phyloP scores from a whole-genome alignment of 1,140 invertebrate genomes.

The Brachionus plicatilis region DNA sequence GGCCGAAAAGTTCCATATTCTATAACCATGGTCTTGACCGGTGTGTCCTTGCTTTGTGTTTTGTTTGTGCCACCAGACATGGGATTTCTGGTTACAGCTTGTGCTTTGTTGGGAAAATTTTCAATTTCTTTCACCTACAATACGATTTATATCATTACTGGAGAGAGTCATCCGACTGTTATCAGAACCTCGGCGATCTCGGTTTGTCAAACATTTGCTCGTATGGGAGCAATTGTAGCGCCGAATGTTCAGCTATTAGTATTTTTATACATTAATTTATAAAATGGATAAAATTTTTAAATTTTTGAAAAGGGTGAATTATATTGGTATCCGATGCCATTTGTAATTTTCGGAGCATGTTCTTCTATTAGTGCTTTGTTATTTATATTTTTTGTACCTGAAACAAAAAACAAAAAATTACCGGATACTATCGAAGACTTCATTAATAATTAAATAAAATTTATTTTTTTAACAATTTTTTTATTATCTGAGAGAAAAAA shows the following conservation, averaged over 20 bases:
- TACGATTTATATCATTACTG: conserved; percentile 24
- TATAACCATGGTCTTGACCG: not conserved
- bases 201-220: conserved; percentile 5
- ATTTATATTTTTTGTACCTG: conserved; percentile 43
- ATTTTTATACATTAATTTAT: not conserved
- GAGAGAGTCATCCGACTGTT: conserved; percentile 23
- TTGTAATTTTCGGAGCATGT: conserved; percentile 43
- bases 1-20: conserved; percentile 33
- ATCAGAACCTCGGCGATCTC: conserved; percentile 11
- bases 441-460: conserved; percentile 40
- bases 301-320: not conserved
- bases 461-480: not conserved
- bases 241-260: not conserved
- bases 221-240: conserved; percentile 12
- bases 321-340: conserved; percentile 39
- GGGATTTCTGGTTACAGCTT: not conserved
- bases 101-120: conserved; percentile 23
- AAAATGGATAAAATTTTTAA: not conserved
- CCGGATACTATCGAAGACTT: conserved; percentile 45
- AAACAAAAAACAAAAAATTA: conserved; percentile 44
- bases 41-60: not conserved
- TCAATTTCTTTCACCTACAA: conserved; percentile 21
- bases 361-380: conserved; percentile 42
- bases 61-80: not conserved
- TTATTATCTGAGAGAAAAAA: too few relatives aligned